Conservation (phyloP, 2,113 vertebrate species). For the Indicator indicator region DNA sequence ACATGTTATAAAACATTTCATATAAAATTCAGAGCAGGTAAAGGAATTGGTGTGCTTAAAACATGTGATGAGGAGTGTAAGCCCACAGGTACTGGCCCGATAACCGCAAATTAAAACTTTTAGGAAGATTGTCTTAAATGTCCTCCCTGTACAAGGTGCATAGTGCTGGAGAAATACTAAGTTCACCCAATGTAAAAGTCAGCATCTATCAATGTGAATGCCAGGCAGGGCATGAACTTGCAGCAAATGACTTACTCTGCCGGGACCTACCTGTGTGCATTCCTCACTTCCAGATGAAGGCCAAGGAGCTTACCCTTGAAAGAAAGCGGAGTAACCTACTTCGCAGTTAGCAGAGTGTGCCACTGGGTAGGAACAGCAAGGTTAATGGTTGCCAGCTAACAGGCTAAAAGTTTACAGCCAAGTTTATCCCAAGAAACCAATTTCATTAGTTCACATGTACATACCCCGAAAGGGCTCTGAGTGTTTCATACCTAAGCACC, state of each 20-base stretch:
- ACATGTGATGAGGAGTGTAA: neutral
- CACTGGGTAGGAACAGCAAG: neutral
- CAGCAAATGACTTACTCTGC: neutral
- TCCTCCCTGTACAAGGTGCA: fast-evolving
- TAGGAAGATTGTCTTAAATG: neutral
- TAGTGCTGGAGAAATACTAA: neutral
- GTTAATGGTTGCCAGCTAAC: neutral
- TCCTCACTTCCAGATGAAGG: neutral
- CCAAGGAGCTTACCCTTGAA: slow-evolving; percentile 4
- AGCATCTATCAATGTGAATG: neutral
- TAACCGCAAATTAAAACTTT: neutral
- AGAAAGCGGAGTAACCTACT: slow-evolving; percentile 2
- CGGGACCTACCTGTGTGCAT: neutral
- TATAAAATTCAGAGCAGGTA: neutral
- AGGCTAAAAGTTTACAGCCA: neutral
- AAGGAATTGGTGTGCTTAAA: neutral
- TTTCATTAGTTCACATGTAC: neutral
- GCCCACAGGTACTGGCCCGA: neutral
- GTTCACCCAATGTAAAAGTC: neutral
- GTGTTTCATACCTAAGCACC: neutral
- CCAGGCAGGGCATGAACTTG: neutral
- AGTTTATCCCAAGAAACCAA: neutral
- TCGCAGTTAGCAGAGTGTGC: neutral
- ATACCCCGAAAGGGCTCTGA: neutral
- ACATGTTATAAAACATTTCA: neutral